These are phyloP conservation scores for Trichogramma pretiosum DNA, from an alignment of 1,140 invertebrate genomes.

Conservation along the genomic window DNA sequence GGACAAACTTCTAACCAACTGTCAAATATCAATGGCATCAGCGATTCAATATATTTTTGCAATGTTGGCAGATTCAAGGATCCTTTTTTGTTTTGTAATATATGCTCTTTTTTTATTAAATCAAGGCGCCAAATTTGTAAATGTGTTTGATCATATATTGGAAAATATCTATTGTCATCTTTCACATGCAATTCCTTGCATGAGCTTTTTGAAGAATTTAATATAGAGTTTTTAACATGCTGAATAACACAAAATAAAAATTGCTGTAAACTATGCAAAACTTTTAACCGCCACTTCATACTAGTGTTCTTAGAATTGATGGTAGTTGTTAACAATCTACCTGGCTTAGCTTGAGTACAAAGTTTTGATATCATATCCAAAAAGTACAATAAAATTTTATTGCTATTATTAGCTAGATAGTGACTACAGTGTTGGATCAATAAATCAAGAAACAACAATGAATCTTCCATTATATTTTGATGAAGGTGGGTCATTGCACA, in stretches of 20 bases:
- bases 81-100: constrained; percentile 12
- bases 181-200: constrained; percentile 13
- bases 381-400: constrained; percentile 66
- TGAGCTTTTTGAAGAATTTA: neutral
- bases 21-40: constrained; percentile 63
- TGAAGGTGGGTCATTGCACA: constrained; percentile 84
- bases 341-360: constrained; percentile 51
- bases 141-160: constrained; percentile 22
- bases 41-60: constrained; percentile 48
- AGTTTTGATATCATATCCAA: constrained; percentile 70
- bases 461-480: constrained; percentile 69
- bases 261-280: constrained; percentile 54
- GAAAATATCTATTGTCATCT: constrained; percentile 19
- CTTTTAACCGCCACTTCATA: constrained; percentile 66
- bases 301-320: constrained; percentile 59
- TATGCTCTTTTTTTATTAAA: constrained; percentile 18
- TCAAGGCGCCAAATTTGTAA: constrained; percentile 23
- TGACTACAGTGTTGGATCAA: constrained; percentile 53
- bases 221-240: constrained; percentile 16
- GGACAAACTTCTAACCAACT: constrained; percentile 64
- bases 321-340: constrained; percentile 54
- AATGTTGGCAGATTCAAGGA: constrained; percentile 24
- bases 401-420: constrained; percentile 54
- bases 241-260: constrained; percentile 48
- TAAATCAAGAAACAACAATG: constrained; percentile 65